phyloP scores from a whole-genome alignment of 2,888 invertebrate species.

The Malthinus seriepunctatus region DNA sequence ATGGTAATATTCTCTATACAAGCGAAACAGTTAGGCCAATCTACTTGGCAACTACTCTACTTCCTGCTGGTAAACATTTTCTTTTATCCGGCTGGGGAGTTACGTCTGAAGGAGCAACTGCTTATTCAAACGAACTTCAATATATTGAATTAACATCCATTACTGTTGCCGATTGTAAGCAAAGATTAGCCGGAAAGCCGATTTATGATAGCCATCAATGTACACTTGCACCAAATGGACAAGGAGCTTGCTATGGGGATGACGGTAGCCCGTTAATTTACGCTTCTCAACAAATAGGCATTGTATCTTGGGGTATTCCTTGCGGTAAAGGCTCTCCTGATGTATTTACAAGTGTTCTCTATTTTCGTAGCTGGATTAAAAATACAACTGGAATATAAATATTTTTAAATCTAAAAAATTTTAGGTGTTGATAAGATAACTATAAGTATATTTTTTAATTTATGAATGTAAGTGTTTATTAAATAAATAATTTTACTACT shows the following conservation, averaged over 20 bases:
- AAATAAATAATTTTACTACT: no score
- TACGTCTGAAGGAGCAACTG: no score
- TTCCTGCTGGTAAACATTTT: conserved; percentile 5
- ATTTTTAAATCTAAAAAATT: neutral
- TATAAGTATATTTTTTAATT: no score
- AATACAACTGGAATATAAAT: neutral
- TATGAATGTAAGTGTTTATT: no score
- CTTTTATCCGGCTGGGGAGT: conserved; percentile 29
- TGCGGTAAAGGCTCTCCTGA: conserved; percentile 60
- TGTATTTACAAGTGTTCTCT: conserved; percentile 57
- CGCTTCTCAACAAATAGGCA: conserved; percentile 49
- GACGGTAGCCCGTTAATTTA: conserved; percentile 58
- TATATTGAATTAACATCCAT: neutral
- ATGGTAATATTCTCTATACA: neutral
- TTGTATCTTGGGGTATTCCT: conserved; percentile 61
- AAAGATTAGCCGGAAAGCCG: conserved; percentile 30
- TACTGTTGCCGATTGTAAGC: conserved; percentile 24
- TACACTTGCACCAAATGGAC: conserved; percentile 60
- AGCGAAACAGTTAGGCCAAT: neutral
- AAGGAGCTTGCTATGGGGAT: conserved; percentile 63
- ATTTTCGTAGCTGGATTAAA: conserved; percentile 55
- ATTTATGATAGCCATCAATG: conserved; percentile 61
- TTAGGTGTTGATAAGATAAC: no score
- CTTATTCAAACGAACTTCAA: conserved; percentile 38
- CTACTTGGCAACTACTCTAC: neutral